Percentiles rank a stretch among this genome's conserved stretches.
These are phyloP conservation scores for Agriotes lineatus DNA, from an alignment of 2,888 invertebrate genomes.

Conservation along the genomic window DNA sequence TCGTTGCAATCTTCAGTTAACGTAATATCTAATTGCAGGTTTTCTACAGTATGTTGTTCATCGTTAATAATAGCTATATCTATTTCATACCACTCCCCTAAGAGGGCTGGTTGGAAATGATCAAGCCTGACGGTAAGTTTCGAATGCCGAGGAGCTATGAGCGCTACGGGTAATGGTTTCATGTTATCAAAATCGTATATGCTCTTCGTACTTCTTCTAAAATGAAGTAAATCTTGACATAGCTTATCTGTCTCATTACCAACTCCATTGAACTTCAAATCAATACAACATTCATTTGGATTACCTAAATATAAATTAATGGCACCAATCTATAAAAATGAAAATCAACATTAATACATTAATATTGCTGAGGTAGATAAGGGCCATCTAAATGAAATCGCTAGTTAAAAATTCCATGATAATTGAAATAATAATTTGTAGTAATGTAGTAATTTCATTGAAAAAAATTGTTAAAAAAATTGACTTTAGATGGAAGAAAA, in stretches of 20 bases:
- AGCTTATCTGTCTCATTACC: slow-evolving; percentile 67
- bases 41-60: slow-evolving; percentile 70
- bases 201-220: slow-evolving; percentile 68
- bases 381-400: too few relatives aligned
- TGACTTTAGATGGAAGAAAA: too few relatives aligned
- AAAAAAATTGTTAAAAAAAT: too few relatives aligned
- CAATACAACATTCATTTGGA: slow-evolving; percentile 67
- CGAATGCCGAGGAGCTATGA: slow-evolving; percentile 77
- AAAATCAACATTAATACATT: too few relatives aligned
- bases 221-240: slow-evolving; percentile 75
- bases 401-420: too few relatives aligned
- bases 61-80: slow-evolving; percentile 75
- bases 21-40: slow-evolving; percentile 72
- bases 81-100: slow-evolving; percentile 89
- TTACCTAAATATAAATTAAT: slow-evolving; percentile 72
- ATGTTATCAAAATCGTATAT: slow-evolving; percentile 75
- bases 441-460: too few relatives aligned
- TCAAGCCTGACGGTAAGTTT: slow-evolving; percentile 71
- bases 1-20: slow-evolving; percentile 70
- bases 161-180: slow-evolving; percentile 69
- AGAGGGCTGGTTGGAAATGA: slow-evolving; percentile 81
- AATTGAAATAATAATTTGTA: too few relatives aligned
- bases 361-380: too few relatives aligned
- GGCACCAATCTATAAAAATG: slow-evolving; percentile 68
- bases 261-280: slow-evolving; percentile 71